A percentile compares a stretch with the other conserved stretches of the same genome.
These are phyloP conservation scores for Aphaenogaster floridana DNA, from an alignment of 1,140 invertebrate genomes.

Conservation along the genomic window DNA sequence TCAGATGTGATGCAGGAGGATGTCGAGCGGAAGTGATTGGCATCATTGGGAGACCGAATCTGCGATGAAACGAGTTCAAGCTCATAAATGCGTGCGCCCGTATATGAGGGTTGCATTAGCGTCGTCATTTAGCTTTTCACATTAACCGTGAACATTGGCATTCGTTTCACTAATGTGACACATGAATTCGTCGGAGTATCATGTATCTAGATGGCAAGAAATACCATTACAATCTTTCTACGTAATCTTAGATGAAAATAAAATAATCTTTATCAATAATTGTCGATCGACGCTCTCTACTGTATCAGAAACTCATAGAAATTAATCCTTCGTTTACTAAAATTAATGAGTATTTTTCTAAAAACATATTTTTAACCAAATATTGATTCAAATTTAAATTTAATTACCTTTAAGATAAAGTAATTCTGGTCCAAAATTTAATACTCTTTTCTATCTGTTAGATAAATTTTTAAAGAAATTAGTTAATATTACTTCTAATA, in stretches of 20 bases:
- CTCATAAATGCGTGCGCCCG: background rate
- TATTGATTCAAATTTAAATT: background rate
- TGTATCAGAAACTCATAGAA: background rate
- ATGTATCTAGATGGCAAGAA: background rate
- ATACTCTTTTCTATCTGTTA: too few relatives aligned
- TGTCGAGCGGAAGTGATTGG: conserved; percentile 21
- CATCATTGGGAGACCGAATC: conserved; percentile 27
- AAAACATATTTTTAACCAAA: background rate
- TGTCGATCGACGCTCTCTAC: background rate
- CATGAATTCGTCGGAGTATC: background rate
- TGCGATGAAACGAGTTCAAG: background rate
- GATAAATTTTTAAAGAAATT: too few relatives aligned
- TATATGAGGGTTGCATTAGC: background rate
- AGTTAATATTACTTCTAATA: too few relatives aligned
- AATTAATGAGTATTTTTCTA: background rate
- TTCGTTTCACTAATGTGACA: background rate
- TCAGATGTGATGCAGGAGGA: conserved; percentile 13
- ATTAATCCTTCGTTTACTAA: background rate
- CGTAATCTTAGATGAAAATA: background rate
- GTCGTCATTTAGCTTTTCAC: background rate
- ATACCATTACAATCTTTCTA: background rate
- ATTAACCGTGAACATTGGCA: background rate
- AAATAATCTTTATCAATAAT: background rate
- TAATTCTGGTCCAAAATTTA: too few relatives aligned
- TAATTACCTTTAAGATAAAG: background rate